Base-by-base conservation (phyloP, 2,888 invertebrate species). In the Theodoxus fluviatilis region DNA sequence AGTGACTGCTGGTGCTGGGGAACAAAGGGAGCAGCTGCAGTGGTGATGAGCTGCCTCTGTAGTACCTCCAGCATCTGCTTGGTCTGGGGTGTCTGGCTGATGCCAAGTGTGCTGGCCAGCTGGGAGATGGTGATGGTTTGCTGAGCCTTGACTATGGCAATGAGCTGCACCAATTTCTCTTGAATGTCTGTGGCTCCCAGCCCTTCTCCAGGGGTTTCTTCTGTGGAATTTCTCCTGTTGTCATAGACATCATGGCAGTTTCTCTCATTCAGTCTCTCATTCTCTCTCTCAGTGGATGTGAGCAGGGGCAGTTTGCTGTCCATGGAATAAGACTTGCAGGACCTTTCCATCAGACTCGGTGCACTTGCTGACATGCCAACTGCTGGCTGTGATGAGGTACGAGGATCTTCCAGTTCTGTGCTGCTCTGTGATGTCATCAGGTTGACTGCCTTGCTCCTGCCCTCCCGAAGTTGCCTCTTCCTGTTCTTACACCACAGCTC, bases 401-500 rank as follows among this genome's bases (percentile, higher is more conserved):
- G n/a, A n/a, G n/a, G n/a, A n/a, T n/a, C n/a, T n/a, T n/a, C n/a
- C n/a, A n/a, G n/a, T 66, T 66, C 47, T 66, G 47, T 22, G 65
- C 47, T 9, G 31, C 33, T 15, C 49, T 38, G 28, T 43, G 43
- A n/a, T 40, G 35, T 1, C 25, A 28, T n/a, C n/a, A n/a, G n/a
- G n/a, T n/a, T n/a, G n/a, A n/a, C n/a, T 43, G 2, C 66, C 63
- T 4, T 68, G 67, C 49, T 43, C 22, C 57, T 68, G 52, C 64
- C 68, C 66, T 55, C 64, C 71, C 80, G 76, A 71, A 83, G 73
- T 68, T 76, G 76, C 74, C 84, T 87, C 79, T 95, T 92, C n/a
- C 96, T 92, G 86, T 94, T 94, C 88, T 99, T 99, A 82, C 96
- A 95, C 98, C 98, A 99, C 84, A 99, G 90, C 88, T 99, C 99